Evolutionary conservation across 2,888 invertebrate genomes (phyloP), one percentile per base, ranked within the genome.

Genomic region (Argyra leucocephala): DNA sequence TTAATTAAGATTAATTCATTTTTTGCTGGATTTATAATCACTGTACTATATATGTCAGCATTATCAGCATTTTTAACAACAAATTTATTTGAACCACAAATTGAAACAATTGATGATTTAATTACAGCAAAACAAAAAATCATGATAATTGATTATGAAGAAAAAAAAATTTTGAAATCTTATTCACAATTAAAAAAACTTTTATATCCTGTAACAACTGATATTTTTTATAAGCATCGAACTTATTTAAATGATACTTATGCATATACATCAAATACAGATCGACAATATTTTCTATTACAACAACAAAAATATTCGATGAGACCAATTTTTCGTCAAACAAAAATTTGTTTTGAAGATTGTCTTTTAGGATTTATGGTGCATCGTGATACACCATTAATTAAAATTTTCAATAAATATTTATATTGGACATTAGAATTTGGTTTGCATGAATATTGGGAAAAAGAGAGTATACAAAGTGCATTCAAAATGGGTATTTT

Each of bases 21-120:
- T 12, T 58, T 58, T 22, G 22, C 5, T 10, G 58, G 58, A 6
- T 58, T 58, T 22, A 21, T 22, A 58, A 22, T 58, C 5, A 58
- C 58, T 1, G 18, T 12, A 10, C 12, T 58, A 3, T 58, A 58
- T 58, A 10, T 58, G 12, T 15, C 58, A 58, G 22, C 22, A 22
- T 58, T 58, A 22, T 58, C 58, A 58, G 22, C 22, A 22, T 58
- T 58, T 58, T 22, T 58, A 58, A 22, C 15, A 22, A 58, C 58
- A 58, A 58, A 58, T 58, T 9, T 58, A 22, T 58, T 22, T 58
- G 22, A 58, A 58, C 22, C 22, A 22, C 22, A 22, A 58, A 58
- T 58, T 22, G 22, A 58, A 22, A 22, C 22, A 22, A 3, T 22
- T 10, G 18, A 58, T 58, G 58, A 58, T 58, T 10, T 22, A 22